A percentile compares a stretch with the other conserved stretches of the same genome.
These are phyloP conservation scores for Hippoglossus stenolepis DNA, from an alignment of 2,113 vertebrate species.

Conservation along the genomic window DNA sequence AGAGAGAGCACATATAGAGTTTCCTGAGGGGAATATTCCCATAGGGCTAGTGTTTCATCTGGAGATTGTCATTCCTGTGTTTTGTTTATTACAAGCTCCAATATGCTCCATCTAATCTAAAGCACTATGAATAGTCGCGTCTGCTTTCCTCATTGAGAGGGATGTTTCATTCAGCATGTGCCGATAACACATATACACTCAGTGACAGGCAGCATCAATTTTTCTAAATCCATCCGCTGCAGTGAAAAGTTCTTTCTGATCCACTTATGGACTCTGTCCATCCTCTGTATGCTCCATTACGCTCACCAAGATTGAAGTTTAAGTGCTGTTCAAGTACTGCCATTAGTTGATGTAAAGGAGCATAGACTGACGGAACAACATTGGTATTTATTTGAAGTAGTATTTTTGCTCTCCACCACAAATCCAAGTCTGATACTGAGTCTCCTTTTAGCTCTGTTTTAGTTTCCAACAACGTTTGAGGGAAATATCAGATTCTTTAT, in stretches of 20 bases:
- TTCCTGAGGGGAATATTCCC: constrained; percentile 57
- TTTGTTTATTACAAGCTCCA: constrained; percentile 41
- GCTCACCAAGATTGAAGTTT: neutral
- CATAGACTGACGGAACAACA: neutral
- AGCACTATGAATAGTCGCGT: neutral
- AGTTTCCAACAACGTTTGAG: neutral
- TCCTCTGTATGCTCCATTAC: neutral
- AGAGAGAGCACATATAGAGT: constrained; percentile 28
- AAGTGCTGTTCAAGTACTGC: neutral
- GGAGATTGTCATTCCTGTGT: constrained; percentile 21
- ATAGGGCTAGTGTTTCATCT: constrained; percentile 60
- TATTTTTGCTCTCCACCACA: neutral
- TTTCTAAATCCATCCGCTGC: constrained; percentile 1
- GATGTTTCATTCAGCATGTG: neutral
- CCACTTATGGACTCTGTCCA: constrained; percentile 12
- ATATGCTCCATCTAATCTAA: constrained; percentile 5
- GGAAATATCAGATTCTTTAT: neutral
- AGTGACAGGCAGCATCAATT: neutral
- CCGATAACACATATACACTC: neutral
- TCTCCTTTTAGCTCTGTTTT: neutral
- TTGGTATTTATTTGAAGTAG: neutral
- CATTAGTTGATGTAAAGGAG: neutral
- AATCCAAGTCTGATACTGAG: neutral
- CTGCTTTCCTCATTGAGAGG: neutral
- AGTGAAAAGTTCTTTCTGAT: constrained; percentile 20